These are phyloP conservation scores for Caenorhabditis inopinata DNA, from an alignment of 1,140 invertebrate genomes.

Conservation along the genomic window DNA sequence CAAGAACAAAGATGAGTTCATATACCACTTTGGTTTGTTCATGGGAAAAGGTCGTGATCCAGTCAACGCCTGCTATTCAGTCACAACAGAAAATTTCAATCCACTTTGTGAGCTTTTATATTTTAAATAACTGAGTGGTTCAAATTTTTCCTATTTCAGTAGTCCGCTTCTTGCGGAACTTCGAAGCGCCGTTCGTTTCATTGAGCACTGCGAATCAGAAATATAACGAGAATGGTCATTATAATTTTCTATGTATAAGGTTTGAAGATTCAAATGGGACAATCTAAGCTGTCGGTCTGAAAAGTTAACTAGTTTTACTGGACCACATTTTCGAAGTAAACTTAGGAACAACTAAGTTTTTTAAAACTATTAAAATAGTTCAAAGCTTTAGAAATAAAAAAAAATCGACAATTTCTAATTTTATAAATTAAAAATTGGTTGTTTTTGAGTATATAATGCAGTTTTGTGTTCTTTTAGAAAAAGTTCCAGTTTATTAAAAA, in stretches of 20 bases:
- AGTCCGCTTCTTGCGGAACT: conserved; percentile 84
- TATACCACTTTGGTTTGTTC: conserved; percentile 84
- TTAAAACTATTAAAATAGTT: too few species aligned
- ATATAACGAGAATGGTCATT: conserved; percentile 53
- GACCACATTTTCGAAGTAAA: too few species aligned
- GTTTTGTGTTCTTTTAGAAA: too few species aligned
- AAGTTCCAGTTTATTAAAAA: too few species aligned
- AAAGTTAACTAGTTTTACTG: too few species aligned
- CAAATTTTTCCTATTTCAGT: conserved; percentile 70
- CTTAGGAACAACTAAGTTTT: too few species aligned
- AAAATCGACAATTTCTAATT: background rate
- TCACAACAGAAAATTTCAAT: conserved; percentile 1
- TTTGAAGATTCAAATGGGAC: too few species aligned
- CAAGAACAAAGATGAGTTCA: conserved; percentile 76
- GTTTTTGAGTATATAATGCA: too few species aligned
- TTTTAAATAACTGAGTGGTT: conserved; percentile 23
- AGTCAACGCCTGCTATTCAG: conserved; percentile 72
- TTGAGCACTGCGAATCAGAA: conserved; percentile 72
- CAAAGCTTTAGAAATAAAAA: too few species aligned
- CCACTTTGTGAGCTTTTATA: conserved; percentile 6
- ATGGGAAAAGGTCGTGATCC: conserved; percentile 78
- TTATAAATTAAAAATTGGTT: too few species aligned
- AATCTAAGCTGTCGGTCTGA: too few species aligned
- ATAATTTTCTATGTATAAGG: conserved; percentile 65
- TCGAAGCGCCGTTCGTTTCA: conserved; percentile 92